Evolutionary conservation across 2,888 invertebrate genomes (phyloP).

Genomic region (Archips crataeganus): DNA sequence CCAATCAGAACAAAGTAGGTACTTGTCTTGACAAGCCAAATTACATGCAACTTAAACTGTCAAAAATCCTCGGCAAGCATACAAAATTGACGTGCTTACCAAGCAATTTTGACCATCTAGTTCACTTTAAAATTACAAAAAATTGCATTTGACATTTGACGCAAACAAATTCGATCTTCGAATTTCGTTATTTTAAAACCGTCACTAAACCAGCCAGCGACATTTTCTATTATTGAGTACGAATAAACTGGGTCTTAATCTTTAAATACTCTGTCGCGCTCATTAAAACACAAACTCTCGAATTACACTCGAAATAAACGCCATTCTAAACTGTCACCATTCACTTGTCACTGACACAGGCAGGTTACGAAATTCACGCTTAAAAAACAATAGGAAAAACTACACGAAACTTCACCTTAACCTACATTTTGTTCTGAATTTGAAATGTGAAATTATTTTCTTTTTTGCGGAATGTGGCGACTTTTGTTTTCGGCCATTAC

Average conservation of each 20-base stretch:
- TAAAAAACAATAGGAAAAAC: conserved; percentile 31
- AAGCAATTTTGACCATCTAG: too few species aligned
- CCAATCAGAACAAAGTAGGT: too few species aligned
- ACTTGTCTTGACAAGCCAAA: too few species aligned
- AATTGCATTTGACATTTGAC: background rate
- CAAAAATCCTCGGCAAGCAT: too few species aligned
- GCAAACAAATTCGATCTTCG: background rate
- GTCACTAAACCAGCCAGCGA: conserved; percentile 22
- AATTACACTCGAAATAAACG: conserved; percentile 25
- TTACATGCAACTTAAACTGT: too few species aligned
- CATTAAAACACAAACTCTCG: conserved; percentile 16
- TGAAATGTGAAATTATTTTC: conserved; percentile 26
- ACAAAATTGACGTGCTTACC: too few species aligned
- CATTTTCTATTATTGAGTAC: conserved; percentile 23
- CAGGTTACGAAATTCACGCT: conserved; percentile 39
- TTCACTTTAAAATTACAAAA: background rate
- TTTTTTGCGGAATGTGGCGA: background rate
- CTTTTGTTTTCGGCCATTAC: background rate
- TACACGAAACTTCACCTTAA: conserved; percentile 47
- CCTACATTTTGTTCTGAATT: conserved; percentile 46
- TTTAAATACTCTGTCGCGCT: conserved; percentile 24
- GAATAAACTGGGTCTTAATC: conserved; percentile 29
- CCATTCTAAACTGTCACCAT: conserved; percentile 33
- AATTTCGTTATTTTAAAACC: background rate
- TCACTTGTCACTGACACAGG: conserved; percentile 34